A percentile compares a stretch with the other conserved stretches of the same genome.
These are phyloP conservation scores for Corticium candelabrum DNA, from an alignment of 37 sponge, comb jelly and placozoan species.

Conservation along the genomic window DNA sequence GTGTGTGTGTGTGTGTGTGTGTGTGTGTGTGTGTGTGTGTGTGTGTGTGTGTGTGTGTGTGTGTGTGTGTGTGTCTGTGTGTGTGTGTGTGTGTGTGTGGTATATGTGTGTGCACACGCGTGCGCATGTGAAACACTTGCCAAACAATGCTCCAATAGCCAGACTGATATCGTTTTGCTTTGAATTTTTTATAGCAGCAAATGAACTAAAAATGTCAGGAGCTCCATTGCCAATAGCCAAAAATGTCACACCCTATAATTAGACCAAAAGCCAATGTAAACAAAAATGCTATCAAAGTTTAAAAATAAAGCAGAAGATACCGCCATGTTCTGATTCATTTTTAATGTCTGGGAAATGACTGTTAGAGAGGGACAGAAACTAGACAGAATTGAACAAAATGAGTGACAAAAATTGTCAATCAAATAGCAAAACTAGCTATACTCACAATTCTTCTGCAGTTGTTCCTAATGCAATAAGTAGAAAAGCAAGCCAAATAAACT, in stretches of 20 bases:
- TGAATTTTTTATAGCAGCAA: constrained; percentile 64
- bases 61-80: too few species aligned
- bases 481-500: constrained; percentile 83
- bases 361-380: constrained; percentile 92
- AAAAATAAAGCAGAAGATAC: constrained; percentile 29
- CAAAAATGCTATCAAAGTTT: not conserved
- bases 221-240: constrained; percentile 96
- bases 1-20: too few species aligned
- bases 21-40: too few species aligned
- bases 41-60: too few species aligned
- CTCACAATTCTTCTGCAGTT: constrained; percentile 94
- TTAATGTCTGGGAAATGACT: constrained; percentile 72
- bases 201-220: constrained; percentile 91
- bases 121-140: constrained; percentile 15
- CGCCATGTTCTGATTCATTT: constrained; percentile 87
- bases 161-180: constrained; percentile 18
- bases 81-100: too few species aligned
- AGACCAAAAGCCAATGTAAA: not conserved
- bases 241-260: constrained; percentile 73
- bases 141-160: constrained; percentile 93
- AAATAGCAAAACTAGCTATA: not conserved
- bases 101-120: not conserved
- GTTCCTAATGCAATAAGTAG: constrained; percentile 84
- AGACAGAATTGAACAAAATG: constrained; percentile 8
- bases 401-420: not conserved